Conservation (phyloP, 2,888 invertebrate genomes). For the Chorisops tibialis region DNA sequence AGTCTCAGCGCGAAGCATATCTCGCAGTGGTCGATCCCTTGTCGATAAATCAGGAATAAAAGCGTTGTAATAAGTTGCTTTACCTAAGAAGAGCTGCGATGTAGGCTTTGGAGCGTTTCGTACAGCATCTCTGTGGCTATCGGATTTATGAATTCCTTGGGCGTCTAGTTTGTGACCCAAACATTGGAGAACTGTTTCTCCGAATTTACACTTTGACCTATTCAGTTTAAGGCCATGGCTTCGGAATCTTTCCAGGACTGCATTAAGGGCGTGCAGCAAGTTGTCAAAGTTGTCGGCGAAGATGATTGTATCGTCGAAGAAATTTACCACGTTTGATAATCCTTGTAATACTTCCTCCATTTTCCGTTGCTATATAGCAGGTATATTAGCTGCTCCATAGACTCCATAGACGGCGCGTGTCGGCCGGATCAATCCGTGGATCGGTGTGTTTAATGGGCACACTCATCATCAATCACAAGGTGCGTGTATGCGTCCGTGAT, state of each 20-base stretch:
- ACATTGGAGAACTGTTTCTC: conserved; percentile 20
- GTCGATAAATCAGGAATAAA: neutral
- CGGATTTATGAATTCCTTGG: conserved; percentile 26
- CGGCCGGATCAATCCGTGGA: conserved; percentile 26
- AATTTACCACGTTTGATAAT: conserved; percentile 7
- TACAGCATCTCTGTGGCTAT: conserved; percentile 29
- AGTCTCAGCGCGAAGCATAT: neutral
- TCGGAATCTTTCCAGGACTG: neutral
- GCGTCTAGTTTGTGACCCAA: conserved; percentile 27
- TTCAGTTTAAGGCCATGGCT: conserved; percentile 26
- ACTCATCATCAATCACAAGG: conserved; percentile 27
- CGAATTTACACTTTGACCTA: conserved; percentile 27
- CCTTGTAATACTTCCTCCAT: conserved; percentile 17
- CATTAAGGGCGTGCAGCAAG: neutral
- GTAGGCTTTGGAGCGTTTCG: conserved; percentile 20
- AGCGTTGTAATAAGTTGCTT: conserved; percentile 5
- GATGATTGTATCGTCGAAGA: conserved; percentile 29
- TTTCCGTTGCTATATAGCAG: conserved; percentile 39
- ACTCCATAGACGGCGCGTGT: conserved; percentile 31
- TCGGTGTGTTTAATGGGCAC: conserved; percentile 24
- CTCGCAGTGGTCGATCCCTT: neutral
- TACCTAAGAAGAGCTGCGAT: conserved; percentile 3
- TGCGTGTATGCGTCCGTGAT: conserved; percentile 31
- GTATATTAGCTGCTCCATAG: conserved; percentile 28
- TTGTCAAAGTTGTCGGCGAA: conserved; percentile 27